Conservation (phyloP, 1,140 invertebrate species). For the Drosophila orosa region DNA sequence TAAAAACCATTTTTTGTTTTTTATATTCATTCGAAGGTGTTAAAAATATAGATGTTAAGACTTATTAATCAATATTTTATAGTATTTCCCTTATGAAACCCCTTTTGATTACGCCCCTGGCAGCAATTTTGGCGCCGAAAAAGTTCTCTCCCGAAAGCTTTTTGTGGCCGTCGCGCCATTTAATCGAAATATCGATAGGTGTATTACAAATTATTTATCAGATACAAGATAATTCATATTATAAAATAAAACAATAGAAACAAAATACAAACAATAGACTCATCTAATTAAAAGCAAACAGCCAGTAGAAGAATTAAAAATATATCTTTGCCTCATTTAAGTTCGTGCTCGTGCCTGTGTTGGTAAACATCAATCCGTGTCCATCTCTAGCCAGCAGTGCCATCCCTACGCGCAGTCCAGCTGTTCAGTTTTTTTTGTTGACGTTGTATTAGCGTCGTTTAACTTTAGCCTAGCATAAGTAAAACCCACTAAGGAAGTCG, state of each 20-base stretch:
- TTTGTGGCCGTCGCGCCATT: not conserved
- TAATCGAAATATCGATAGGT: not conserved
- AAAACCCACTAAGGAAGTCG: slow-evolving; percentile 20
- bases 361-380: not conserved
- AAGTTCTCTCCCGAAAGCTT: slow-evolving; percentile 8
- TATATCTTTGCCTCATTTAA: not conserved
- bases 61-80: no score
- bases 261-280: no score
- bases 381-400: slow-evolving; percentile 7
- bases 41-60: not conserved
- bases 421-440: slow-evolving; percentile 73
- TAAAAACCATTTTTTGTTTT: not conserved
- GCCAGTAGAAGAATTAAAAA: not conserved
- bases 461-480: slow-evolving; percentile 21
- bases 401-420: slow-evolving; percentile 17
- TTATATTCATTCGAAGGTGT: not conserved
- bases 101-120: not conserved
- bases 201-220: no score
- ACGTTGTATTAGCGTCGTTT: slow-evolving; percentile 53
- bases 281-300: not conserved
- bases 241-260: no score
- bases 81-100: not conserved
- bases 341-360: not conserved
- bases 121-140: not conserved
- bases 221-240: no score